Evolutionary conservation across 2,888 invertebrate genomes (phyloP).

Genomic region (Coecobrya sp.): DNA sequence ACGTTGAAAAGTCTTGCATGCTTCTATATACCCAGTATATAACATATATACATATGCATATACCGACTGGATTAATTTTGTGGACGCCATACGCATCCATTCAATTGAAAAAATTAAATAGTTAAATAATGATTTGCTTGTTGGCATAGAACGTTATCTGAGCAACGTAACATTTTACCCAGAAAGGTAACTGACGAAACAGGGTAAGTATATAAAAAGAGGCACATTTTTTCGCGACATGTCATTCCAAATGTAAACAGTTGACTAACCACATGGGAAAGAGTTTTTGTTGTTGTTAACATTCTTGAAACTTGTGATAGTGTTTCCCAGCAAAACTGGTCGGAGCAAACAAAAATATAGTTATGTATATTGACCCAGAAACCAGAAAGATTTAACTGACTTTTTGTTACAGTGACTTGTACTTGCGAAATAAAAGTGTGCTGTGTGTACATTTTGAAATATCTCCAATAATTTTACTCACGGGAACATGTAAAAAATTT

Average conservation of each 20-base stretch:
- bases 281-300: background rate
- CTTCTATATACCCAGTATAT: background rate
- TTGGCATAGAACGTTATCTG: conserved; percentile 5
- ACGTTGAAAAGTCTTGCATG: background rate
- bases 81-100: background rate
- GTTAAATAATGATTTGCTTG: background rate
- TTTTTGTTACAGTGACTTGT: background rate
- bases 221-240: background rate
- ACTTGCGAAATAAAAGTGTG: too few species aligned
- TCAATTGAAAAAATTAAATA: background rate
- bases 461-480: too few species aligned
- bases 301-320: background rate
- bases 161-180: background rate
- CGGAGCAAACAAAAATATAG: background rate
- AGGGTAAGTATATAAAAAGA: background rate
- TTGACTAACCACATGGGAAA: background rate
- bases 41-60: background rate
- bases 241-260: background rate
- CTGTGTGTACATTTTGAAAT: background rate
- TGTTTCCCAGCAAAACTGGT: background rate
- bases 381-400: background rate
- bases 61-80: background rate
- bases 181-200: background rate
- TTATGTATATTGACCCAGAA: background rate
- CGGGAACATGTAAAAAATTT: too few species aligned